Evolutionary conservation across 2,888 invertebrate species (phyloP), one percentile per base, ranked within the genome.

Genomic region (Dyspetes luteomarginatus): DNA sequence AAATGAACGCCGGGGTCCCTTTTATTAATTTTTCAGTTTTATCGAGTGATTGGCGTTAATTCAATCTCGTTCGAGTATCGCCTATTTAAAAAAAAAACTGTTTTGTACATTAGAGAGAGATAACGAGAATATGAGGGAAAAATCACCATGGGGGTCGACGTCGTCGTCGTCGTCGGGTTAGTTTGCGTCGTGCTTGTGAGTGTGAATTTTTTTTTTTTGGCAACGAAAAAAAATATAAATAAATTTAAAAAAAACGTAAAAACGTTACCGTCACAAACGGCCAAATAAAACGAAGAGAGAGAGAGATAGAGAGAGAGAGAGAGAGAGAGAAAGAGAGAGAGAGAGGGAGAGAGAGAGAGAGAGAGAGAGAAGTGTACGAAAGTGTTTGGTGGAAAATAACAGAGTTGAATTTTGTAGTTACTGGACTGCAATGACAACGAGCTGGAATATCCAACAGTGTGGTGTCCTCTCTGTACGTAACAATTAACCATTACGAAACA

Each of bases 401-500:
- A 41, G 50, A 48, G 43, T 52, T 73, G 24, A 22, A 64, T 73
- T 50, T 22, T 45, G 64, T 43, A 64, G 26, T 26, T 12, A 55
- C 43, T 24, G 72, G 62, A 15, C 26, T 19, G 22, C 15, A 48
- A 50, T 50, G 22, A 72, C 72, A 60, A 62, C 60, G 48, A 72
- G 60, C 0, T 12, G 9, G 36, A 36, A 36, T 36, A 36, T 36
- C 36, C 36, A 36, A 36, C 36, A 36, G 12, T 12, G 12, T n/a
- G n/a, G n/a, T n/a, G n/a, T n/a, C 9, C 36, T 36, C 36, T 36
- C 55, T 62, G 55, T 43, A 36, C 69, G 69, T 69, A 62, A 56
- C 55, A 69, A 69, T 69, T 64, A 77, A 69, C 62, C 30, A 58
- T 67, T 68, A 48, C 64, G 43, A 73, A 64, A 52, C 52, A 43